Base-by-base conservation (phyloP, 2,113 vertebrate genomes). In the Nycticryphes semicollaris region DNA sequence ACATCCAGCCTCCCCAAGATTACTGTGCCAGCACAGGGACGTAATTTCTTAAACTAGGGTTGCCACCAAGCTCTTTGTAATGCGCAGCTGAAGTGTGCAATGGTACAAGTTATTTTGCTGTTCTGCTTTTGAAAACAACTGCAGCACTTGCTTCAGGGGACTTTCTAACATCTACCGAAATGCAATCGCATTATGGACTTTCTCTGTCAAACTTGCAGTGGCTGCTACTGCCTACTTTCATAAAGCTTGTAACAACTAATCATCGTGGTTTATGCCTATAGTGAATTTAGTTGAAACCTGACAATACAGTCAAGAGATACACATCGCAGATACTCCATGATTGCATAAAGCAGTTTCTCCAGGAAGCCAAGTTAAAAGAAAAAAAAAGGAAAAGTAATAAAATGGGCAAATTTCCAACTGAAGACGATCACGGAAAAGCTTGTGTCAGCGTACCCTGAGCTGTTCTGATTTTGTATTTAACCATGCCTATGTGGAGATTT, bases 211-310 rank as follows among this genome's bases (percentile, higher is more conserved):
- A 78, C 21, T 72, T 0, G 0, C 10, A 75, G 89, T 75, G 94
- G 92, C 76, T 87, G 35, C 56, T 87, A 70, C 53, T 81, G 69
- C 21, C 77, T 82, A 22, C 77, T 93, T 95, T 78, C 80, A 95
- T 67, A 89, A 87, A 43, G 48, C 73, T 81, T 45, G 33, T 68
- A 95, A 56, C 60, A 89, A 79, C 21, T 78, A 75, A 89, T 76
- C 75, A 77, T 17, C 60, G 64, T 48, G 30, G 35, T 53, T 81
- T 79, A 87, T 53, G 60, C 27, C 64, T 78, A 87, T 93, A 87
- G 11, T 82, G 56, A 94, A 89, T 87, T 91, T 68, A 87, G 73
- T 4, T 96, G 81, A 94, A 97, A 96, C 41, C 27, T 68, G 39
- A 91, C 69, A 93, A 87, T 0, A 81, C 47, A 78, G 19, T 56